phyloP scores from a whole-genome alignment of 2,888 invertebrate species.

The Sesamia inferens region DNA sequence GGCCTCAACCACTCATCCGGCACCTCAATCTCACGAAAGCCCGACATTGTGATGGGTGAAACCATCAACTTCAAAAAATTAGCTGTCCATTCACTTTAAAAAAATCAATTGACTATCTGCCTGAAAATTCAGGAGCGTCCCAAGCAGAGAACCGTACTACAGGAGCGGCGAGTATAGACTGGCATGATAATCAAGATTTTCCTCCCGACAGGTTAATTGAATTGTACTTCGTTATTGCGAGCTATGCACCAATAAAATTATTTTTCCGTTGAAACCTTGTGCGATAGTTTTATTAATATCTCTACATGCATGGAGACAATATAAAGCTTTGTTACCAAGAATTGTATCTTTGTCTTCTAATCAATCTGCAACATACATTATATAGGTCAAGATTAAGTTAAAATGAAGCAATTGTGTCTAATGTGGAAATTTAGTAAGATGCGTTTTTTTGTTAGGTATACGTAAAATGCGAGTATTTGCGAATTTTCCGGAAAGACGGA shows the following conservation, averaged over 20 bases:
- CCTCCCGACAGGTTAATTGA: slow-evolving; percentile 7
- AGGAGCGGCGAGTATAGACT: slow-evolving; percentile 27
- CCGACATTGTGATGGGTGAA: slow-evolving; percentile 15
- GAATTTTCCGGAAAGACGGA: not conserved
- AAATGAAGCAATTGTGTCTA: not conserved
- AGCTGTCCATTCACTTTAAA: not conserved
- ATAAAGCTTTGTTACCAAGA: not conserved
- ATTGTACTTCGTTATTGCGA: not conserved
- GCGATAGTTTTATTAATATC: not conserved
- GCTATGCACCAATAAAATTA: not conserved
- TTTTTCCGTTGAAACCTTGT: not conserved
- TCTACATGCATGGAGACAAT: not conserved
- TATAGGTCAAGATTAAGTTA: too few species aligned
- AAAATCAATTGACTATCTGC: not conserved
- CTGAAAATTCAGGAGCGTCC: not conserved
- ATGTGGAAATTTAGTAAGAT: not conserved
- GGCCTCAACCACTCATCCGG: not conserved
- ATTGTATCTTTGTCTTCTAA: not conserved
- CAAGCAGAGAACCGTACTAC: slow-evolving; percentile 17
- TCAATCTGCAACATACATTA: not conserved
- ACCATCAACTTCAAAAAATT: not conserved
- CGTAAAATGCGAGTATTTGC: not conserved
- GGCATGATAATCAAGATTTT: not conserved
- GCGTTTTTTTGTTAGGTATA: not conserved
- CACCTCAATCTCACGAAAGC: not conserved